phyloP scores from a whole-genome alignment of 2,113 vertebrate genomes.

The Porphyrio hochstetteri region DNA sequence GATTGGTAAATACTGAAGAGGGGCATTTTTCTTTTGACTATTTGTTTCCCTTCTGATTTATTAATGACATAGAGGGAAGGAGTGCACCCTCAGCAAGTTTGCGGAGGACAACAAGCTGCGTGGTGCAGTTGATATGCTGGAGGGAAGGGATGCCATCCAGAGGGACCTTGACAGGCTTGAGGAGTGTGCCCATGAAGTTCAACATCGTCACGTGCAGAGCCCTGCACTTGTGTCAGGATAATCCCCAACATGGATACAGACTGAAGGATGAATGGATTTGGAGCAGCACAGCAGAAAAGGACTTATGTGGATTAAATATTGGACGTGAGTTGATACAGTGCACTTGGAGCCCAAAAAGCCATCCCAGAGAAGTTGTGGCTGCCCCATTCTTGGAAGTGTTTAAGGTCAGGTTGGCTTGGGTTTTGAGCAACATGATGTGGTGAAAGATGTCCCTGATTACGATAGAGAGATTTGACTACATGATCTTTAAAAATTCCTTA shows the following conservation, averaged over 20 bases:
- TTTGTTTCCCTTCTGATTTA: not conserved
- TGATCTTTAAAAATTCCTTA: not conserved
- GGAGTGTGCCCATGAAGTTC: not conserved
- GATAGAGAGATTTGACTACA: not conserved
- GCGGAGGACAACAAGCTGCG: not conserved
- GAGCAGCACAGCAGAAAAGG: not conserved
- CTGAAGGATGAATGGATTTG: not conserved
- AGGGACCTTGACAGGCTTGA: fast-evolving
- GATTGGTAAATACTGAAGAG: not conserved
- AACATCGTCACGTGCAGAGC: not conserved
- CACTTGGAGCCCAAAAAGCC: not conserved
- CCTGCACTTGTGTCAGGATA: not conserved
- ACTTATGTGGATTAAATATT: not conserved
- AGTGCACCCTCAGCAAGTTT: not conserved
- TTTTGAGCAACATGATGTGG: not conserved
- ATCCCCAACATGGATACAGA: not conserved
- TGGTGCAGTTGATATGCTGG: not conserved
- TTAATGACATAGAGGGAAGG: not conserved
- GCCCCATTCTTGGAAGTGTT: not conserved
- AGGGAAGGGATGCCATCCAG: not conserved
- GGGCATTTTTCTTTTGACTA: not conserved
- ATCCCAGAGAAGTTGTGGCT: not conserved
- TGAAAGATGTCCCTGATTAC: not conserved
- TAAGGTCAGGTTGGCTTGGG: not conserved
- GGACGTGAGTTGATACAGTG: too few relatives aligned